Percentiles rank a stretch among this genome's conserved stretches.
Conservation (phyloP, 2,113 vertebrate genomes). For the Phalacrocorax aristotelis region DNA sequence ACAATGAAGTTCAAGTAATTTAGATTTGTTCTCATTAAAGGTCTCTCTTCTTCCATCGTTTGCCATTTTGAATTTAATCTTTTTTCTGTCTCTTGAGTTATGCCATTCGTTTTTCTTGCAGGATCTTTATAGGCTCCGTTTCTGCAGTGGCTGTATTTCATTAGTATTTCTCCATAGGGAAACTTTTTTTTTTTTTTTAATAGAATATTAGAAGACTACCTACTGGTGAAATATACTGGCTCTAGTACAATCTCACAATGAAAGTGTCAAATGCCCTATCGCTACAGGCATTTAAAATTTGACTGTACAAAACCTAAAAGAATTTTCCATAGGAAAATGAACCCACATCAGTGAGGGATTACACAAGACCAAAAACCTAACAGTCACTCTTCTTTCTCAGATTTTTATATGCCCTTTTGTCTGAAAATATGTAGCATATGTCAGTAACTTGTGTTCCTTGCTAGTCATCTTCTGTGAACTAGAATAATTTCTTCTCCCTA, state of each 20-base stretch:
- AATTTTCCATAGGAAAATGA: not conserved
- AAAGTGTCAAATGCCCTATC: not conserved
- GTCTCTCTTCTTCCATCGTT: not conserved
- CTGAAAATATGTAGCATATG: not conserved
- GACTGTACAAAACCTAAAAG: not conserved
- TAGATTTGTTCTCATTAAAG: not conserved
- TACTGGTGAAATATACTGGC: not conserved
- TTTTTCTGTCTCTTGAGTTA: not conserved
- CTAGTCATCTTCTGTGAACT: not conserved
- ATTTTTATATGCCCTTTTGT: not conserved
- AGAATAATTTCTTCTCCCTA: constrained; percentile 16
- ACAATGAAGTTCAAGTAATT: constrained; percentile 19
- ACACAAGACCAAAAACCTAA: not conserved
- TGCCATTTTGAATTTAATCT: not conserved
- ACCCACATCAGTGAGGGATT: not conserved
- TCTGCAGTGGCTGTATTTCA: not conserved
- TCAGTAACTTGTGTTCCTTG: not conserved
- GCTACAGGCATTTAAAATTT: not conserved
- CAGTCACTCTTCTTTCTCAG: not conserved
- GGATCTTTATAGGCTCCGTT: not conserved
- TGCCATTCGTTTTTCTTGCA: not conserved
- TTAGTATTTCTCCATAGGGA: not conserved
- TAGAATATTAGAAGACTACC: not conserved
- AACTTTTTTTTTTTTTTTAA: not conserved
- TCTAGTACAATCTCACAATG: not conserved